These are phyloP conservation scores for Ceriagrion tenellum DNA, from an alignment of 2,888 invertebrate genomes.

Conservation along the genomic window DNA sequence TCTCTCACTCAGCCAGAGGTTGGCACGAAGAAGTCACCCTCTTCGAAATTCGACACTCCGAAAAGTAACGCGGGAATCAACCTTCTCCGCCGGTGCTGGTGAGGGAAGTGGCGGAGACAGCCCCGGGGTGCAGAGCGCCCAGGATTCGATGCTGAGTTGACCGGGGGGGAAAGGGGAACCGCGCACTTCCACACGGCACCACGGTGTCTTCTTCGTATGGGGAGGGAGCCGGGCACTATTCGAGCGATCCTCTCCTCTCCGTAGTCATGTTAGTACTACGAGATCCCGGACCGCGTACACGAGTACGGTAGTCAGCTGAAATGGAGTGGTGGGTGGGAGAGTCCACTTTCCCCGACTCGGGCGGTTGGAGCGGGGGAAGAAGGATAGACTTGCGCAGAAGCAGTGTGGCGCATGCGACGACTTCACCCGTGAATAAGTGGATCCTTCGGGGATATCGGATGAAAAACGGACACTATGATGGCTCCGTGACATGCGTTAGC, in stretches of 20 bases:
- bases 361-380: conserved; percentile 37
- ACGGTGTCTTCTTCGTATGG: conserved; percentile 56
- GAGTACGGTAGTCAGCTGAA: conserved; percentile 80
- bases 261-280: conserved; percentile 76
- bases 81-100: conserved; percentile 36
- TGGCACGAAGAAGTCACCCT: conserved; percentile 23
- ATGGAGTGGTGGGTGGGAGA: conserved; percentile 76
- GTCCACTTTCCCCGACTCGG: conserved; percentile 69
- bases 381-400: conserved; percentile 72
- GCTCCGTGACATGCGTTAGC: conserved; percentile 40
- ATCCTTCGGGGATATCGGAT: background rate
- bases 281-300: conserved; percentile 72
- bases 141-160: conserved; percentile 38
- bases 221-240: conserved; percentile 52
- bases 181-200: conserved; percentile 69
- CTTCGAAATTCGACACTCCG: conserved; percentile 46
- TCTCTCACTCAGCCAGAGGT: conserved; percentile 23
- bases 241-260: conserved; percentile 61
- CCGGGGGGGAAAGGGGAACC: background rate
- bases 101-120: conserved; percentile 40
- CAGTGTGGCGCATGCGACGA: conserved; percentile 69
- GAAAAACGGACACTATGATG: background rate
- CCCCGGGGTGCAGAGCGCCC: conserved; percentile 51
- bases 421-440: conserved; percentile 21
- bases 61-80: background rate